phyloP scores from a whole-genome alignment of 1,140 invertebrate genomes.

The Eriocheir sinensis region DNA sequence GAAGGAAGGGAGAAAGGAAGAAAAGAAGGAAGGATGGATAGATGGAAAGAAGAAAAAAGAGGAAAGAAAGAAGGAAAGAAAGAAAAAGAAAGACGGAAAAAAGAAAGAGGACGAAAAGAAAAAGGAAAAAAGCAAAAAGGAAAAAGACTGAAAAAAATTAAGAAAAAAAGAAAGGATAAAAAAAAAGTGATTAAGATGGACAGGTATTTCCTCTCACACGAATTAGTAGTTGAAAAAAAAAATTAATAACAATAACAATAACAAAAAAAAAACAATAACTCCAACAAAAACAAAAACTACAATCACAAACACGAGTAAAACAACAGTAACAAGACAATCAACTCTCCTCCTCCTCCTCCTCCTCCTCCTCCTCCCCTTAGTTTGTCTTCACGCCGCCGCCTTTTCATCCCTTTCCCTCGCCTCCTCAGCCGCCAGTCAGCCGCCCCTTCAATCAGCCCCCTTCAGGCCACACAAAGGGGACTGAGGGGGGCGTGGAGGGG shows the following conservation, averaged over 20 bases:
- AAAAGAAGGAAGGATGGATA: background rate
- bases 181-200: background rate
- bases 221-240: too few relatives aligned
- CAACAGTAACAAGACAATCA: background rate
- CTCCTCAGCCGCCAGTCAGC: slow-evolving; percentile 4
- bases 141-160: background rate
- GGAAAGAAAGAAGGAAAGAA: background rate
- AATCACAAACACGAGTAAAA: too few relatives aligned
- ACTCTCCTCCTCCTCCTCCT: background rate
- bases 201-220: background rate
- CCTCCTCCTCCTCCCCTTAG: background rate
- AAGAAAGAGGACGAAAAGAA: background rate
- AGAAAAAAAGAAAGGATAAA: background rate
- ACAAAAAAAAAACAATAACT: background rate
- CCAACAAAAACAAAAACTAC: background rate
- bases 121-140: background rate
- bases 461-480: background rate
- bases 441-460: background rate
- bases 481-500: background rate
- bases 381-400: background rate
- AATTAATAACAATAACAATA: background rate
- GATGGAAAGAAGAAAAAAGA: background rate
- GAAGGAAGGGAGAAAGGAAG: background rate
- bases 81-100: background rate
- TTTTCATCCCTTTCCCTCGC: background rate